Evolutionary conservation across 1,140 invertebrate species (phyloP), one percentile per base, ranked within the genome.

Genomic region (Galleria mellonella): DNA sequence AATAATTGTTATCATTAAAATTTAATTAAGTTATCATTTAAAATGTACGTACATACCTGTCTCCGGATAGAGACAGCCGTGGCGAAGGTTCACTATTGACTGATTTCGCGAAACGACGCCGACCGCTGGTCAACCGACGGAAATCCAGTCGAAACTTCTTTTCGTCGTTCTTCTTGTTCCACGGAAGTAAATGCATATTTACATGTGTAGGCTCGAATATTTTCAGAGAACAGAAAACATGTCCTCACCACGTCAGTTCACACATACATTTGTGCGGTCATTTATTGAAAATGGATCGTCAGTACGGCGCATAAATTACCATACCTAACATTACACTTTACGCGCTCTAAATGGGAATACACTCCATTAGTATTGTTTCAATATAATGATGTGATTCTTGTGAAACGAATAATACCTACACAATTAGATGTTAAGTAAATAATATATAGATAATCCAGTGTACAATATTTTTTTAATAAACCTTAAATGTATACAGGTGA

Each of bases 31-130:
- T 53, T 43, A 32, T 39, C 48, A 44, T 55, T 43, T 32, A 52
- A 45, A 39, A 32, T 40, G 32, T 42, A 31, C 55, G 56, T 40
- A 75, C 75, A 68, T 75, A 77, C 73, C 70, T 77, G 61, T 60
- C 54, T 65, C 38, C n/a, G 40, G 57, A 52, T 57, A 56, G 65
- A 65, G 62, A 57, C 70, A 51, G 42, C 45, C 67, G 63, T 49
- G 40, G 43, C 66, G 65, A 48, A 62, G 69, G 62, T 64, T 53
- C 60, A 71, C 63, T 62, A 72, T 53, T 63, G 60, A 75, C 71
- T 77, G 72, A 70, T 51, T 56, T 57, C 45, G 31, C 37, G 38
- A 58, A 46, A 43, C 37, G 51, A 51, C 42, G 39, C 15, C 30
- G 44, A 44, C 42, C 33, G 59, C 35, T 50, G 43, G 27, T 47